These are phyloP conservation scores for Diceros bicornis DNA, from an alignment of 2,797 vertebrate species.

Conservation along the genomic window DNA sequence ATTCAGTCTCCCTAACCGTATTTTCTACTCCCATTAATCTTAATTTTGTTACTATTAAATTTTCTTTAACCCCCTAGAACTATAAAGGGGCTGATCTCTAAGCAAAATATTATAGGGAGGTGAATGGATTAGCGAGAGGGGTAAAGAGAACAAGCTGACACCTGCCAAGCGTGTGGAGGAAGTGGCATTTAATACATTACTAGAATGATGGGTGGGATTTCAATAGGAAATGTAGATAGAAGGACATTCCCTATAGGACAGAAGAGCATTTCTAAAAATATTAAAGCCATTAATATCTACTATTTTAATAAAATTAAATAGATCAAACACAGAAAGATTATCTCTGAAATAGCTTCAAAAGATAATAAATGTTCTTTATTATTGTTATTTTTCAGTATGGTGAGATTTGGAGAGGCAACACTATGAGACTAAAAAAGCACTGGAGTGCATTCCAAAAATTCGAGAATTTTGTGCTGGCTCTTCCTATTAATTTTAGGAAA, in stretches of 20 bases:
- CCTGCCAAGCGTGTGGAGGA: background rate
- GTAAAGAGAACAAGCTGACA: background rate
- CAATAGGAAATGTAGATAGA: background rate
- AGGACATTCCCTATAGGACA: background rate
- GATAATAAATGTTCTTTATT: background rate
- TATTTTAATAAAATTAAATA: slow-evolving; percentile 56
- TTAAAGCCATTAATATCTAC: slow-evolving; percentile 30
- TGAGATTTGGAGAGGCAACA: background rate
- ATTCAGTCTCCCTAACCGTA: background rate
- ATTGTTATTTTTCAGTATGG: background rate
- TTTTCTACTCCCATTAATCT: background rate
- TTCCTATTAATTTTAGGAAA: background rate
- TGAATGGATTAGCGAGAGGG: slow-evolving; percentile 2
- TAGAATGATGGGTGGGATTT: background rate
- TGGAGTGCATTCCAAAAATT: background rate
- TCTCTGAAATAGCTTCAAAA: slow-evolving; percentile 30
- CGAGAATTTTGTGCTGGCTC: background rate
- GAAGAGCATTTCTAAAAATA: slow-evolving; percentile 7
- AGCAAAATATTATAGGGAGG: background rate
- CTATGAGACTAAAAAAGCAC: background rate
- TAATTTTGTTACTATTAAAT: slow-evolving; percentile 17
- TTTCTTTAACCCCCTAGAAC: background rate
- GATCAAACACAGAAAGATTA: slow-evolving; percentile 28
- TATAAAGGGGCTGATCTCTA: background rate
- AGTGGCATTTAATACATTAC: background rate